These are phyloP conservation scores for Actinostola sp. DNA, from an alignment of 92 coral and sea anemone genomes.

Conservation along the genomic window DNA sequence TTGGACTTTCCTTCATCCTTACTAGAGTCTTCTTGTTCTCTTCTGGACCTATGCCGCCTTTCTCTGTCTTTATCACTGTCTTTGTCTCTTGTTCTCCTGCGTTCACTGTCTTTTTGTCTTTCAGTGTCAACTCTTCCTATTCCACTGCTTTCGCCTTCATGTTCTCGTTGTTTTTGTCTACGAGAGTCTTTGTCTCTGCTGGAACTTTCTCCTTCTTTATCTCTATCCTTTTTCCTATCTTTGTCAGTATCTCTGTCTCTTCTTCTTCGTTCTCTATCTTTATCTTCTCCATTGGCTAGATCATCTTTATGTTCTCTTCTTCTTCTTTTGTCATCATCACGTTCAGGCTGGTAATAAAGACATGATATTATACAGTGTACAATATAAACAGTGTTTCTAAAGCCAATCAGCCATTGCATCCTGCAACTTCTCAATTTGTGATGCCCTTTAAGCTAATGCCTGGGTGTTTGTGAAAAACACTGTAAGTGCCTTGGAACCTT, in stretches of 20 bases:
- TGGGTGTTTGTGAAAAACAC: too few species aligned
- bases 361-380: neutral
- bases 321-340: constrained; percentile 62
- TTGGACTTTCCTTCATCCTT: constrained; percentile 37
- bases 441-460: too few species aligned
- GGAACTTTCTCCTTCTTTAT: constrained; percentile 25
- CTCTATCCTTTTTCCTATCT: constrained; percentile 40
- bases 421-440: too few species aligned
- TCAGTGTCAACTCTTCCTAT: constrained; percentile 35
- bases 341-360: constrained; percentile 17
- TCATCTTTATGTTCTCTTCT: neutral
- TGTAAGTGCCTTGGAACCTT: too few species aligned
- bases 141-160: constrained; percentile 38
- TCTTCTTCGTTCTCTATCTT: constrained; percentile 3
- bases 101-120: constrained; percentile 20
- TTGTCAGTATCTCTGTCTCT: constrained; percentile 22
- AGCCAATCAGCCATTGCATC: too few species aligned
- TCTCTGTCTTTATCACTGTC: constrained; percentile 26
- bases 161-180: constrained; percentile 27
- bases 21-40: constrained; percentile 31
- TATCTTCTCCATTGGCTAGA: neutral
- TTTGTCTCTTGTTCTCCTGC: constrained; percentile 47
- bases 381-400: too few species aligned
- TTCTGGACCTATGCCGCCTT: constrained; percentile 30
- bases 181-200: constrained; percentile 32